Conservation (phyloP, 2,888 invertebrate species). For the Tipula helvola region DNA sequence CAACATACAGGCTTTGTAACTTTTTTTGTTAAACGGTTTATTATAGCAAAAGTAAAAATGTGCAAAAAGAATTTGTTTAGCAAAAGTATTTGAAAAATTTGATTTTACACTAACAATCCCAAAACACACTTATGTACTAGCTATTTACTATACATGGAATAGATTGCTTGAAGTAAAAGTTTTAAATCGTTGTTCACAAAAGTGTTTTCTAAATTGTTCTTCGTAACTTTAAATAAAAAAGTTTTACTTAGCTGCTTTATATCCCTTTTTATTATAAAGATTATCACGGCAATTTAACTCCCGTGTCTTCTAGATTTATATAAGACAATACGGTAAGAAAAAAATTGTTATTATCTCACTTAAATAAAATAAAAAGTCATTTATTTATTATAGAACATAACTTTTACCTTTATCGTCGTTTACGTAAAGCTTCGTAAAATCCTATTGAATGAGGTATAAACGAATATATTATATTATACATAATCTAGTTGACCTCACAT, state of each 20-base stretch:
- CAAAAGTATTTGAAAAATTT: no score
- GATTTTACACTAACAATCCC: no score
- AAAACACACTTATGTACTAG: no score
- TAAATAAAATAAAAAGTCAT: not conserved
- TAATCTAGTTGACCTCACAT: not conserved
- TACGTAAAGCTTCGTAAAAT: not conserved
- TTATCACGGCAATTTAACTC: not conserved
- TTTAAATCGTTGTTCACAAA: not conserved
- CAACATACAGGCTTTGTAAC: no score
- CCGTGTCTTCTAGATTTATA: not conserved
- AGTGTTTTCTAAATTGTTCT: not conserved
- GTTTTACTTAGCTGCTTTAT: not conserved
- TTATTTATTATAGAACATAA: not conserved
- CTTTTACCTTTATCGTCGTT: not conserved
- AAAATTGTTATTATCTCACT: not conserved
- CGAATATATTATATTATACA: not conserved
- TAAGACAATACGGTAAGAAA: not conserved
- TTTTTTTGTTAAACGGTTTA: no score
- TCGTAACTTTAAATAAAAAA: not conserved
- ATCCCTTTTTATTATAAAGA: not conserved
- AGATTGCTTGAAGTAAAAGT: not conserved
- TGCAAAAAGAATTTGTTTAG: no score
- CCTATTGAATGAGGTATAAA: not conserved
- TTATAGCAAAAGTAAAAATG: no score
- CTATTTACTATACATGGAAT: not conserved